Evolutionary conservation across 2,888 invertebrate species (phyloP), one percentile per base, ranked within the genome.

Genomic region (Pyrrhia umbra): DNA sequence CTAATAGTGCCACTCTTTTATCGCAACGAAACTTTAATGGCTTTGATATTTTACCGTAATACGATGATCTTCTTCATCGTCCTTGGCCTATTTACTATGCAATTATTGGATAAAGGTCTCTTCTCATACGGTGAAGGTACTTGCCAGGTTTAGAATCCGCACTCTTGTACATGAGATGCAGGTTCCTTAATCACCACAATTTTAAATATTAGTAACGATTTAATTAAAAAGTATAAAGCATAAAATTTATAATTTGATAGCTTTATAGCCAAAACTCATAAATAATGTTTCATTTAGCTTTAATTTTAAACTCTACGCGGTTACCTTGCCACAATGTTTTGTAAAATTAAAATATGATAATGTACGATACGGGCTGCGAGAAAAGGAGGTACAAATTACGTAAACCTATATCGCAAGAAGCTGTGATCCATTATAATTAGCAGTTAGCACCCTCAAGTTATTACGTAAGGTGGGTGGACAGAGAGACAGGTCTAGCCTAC

Each of bases 391-490:
- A 9, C 13, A 4, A 13, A 13, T 47, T 37, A 27, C 37, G 49
- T 25, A 58, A 37, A 40, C 40, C 34, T 37, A 8, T 52, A 51
- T 51, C 23, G 8, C 52, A 39, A 43, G 52, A 47, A 49, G 18
- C 16, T 27, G 10, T 18, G 39, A 68, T 50, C 39, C 25, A 46
- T 59, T 68, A 47, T 49, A 69, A 43, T 63, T 63, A 57, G 42
- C 25, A 69, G 39, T 63, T 63, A 57, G 42, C 25, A 50, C 55
- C 34, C 54, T 34, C 34, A 55, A 51, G 46, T 9, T 30, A 27
- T 9, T 27, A 30, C 30, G 30, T 30, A 30, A n/a, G n/a, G n/a
- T 10, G 10, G 30, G 30, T 30, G 3, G 30, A 30, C 13, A 30
- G 30, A 30, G 30, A 13, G 9, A 30, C 30, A 3, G 10, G 27